Base-by-base conservation (phyloP, 2,797 vertebrate genomes). In the Oreortyx pictus region DNA sequence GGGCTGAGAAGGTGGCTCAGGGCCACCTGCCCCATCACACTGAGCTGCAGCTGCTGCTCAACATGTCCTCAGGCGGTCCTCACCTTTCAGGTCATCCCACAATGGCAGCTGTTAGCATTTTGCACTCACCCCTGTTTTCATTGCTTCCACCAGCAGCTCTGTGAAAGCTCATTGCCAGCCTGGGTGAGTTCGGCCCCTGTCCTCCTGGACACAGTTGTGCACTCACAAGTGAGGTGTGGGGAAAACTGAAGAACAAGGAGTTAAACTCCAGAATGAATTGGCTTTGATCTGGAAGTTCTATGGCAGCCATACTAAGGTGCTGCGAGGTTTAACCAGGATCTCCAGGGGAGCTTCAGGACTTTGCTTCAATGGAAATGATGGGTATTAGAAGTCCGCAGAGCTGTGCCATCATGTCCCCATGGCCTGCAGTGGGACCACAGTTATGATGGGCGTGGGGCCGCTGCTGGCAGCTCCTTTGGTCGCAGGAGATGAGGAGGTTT, bases 1-100 rank as follows among this genome's bases (percentile, higher is more conserved):
- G n/a, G 41, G 29, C 43, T 43, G n/a, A 75, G 49, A 33, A 62
- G 6, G 64, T 31, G 44, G 44, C 54, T 84, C 9, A 4, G 49
- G 43, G 31, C 43, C n/a, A 43, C 79, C 50, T 83, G 57, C 83
- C 54, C 76, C 83, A 82, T 89, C 66, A 0, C 68, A 46, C 50
- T 0, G 9, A 89, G 68, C 46, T 54, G 57, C 43, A 61, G 75
- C 66, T 92, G 37, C 72, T 89, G 56, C 85, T 78, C 85, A 94
- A 94, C 54, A 56, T 66, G 59, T 88, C 89, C 68, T 80, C 8
- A 2, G 78, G 90, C 3, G 0, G 57, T 81, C 75, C 90, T 92
- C 68, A 89, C 72, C 93, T 93, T 94, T 72, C 54, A 87, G 84
- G 89, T 95, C 75, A 92, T 89, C 72, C 62, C 2, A 5, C 10